Evolutionary conservation across 2,113 vertebrate genomes (phyloP), one percentile per base, ranked within the genome.

Genomic region (Cairina moschata): DNA sequence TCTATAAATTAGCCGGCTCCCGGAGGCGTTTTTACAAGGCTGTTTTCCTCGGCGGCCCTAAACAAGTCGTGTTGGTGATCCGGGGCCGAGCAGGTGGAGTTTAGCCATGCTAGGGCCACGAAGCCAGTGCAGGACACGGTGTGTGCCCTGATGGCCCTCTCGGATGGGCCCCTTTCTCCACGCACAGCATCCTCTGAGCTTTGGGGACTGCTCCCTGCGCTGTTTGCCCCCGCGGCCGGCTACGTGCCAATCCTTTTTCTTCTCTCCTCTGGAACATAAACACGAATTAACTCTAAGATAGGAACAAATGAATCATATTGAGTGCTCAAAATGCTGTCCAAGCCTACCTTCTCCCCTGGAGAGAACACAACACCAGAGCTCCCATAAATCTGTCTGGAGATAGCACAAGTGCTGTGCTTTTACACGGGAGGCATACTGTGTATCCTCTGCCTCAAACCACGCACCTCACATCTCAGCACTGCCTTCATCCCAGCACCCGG

Each of bases 1-100:
- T 86, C 94, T 66, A 71, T 96, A 92, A 96, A 97, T 96, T 86
- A 96, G 68, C 74, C 46, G 0, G 13, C 25, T 86, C 88, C 79
- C 15, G 2, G 90, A 15, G 90, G 82, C 9, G 0, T 48, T 92
- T 92, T 93, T 87, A 89, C 44, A 60, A 91, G 83, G 58, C 62
- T 18, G 75, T 73, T 96, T 85, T 74, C 34, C 81, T 62, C 21
- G 48, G 15, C 17, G 76, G 89, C 66, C 80, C 78, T 52, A 48
- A 93, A 93, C 78, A 22, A 81, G 36, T 6, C 23, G 0, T 2
- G 40, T 2, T 55, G 4, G 73, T 44, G 80, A 76, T 44, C 81
- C 56, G 1, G 72, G 52, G 74, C 40, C 38, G 1, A 50, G 75
- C 4, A 8, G 48, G 21, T 67, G 91, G 65, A 18, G 63, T 85